Evolutionary conservation across 1,140 invertebrate species (phyloP), one percentile per base, ranked within the genome.

Genomic region (Oreohelix idahoensis): DNA sequence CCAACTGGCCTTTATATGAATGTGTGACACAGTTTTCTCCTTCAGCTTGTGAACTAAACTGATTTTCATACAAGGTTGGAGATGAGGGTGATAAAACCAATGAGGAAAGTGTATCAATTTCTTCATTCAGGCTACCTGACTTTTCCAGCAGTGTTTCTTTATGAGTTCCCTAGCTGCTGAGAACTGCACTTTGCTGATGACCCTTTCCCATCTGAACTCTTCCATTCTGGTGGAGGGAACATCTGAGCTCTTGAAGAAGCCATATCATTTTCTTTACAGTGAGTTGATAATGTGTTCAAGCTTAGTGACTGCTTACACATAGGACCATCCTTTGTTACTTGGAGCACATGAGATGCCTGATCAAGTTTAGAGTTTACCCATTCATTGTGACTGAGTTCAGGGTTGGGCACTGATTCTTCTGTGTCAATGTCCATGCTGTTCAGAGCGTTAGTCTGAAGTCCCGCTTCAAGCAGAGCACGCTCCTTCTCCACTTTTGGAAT

Each of bases 401-500:
- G 10, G 23, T 20, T 23, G 26, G 53, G 20, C 23, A 23, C 53
- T 20, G 53, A 58, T 4, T 42, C 39, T 10, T 38, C 70, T 73
- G 29, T 38, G 17, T 73, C 70, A 11, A 45, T 38, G 1, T 42
- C 38, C 11, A 75, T 45, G 15, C 1, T 13, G n/a, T 23, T n/a
- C 1, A 1, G 26, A 29, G 73, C 1, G 26, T 63, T 51, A 11
- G 32, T 75, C 49, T 53, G 39, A 17, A 63, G 10, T n/a, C 76
- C 63, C 83, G 70, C 78, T 81, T 73, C 86, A 66, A 87, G 86
- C 74, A 92, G 81, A 17, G 92, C 91, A 74, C 88, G 86, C 58
- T 92, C 90, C 84, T 92, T 92, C 63, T 92, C 88, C 11, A 89
- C 81, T 80, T 93, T 92, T 23, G 92, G 92, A 78, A 93, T 92